Percentiles rank a stretch among this genome's conserved stretches.
Conservation (phyloP, 2,888 invertebrate genomes). For the Oscheius sp. region DNA sequence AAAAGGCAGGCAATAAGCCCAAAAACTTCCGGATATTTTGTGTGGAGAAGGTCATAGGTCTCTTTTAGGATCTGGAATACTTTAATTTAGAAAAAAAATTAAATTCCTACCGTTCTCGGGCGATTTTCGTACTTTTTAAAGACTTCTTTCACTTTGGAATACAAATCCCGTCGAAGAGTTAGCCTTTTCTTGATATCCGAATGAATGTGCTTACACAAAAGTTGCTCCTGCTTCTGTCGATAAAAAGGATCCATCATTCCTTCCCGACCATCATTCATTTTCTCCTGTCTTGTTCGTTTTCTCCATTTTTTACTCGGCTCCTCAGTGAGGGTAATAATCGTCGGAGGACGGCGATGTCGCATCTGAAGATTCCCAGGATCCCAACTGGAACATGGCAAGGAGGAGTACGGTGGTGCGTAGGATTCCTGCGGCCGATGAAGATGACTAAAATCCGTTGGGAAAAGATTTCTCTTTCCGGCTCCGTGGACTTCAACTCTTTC, state of each 20-base stretch:
- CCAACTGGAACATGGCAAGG: background rate
- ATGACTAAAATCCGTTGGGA: slow-evolving; percentile 21
- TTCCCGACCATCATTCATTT: slow-evolving; percentile 6
- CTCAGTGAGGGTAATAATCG: background rate
- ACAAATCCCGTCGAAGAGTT: slow-evolving; percentile 10
- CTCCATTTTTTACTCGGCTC: slow-evolving; percentile 1
- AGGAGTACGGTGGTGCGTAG: background rate
- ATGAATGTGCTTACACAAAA: slow-evolving; percentile 15
- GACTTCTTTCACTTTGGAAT: slow-evolving; percentile 6
- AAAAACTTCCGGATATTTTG: slow-evolving; percentile 5
- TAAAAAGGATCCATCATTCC: slow-evolving; percentile 21
- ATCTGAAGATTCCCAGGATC: background rate
- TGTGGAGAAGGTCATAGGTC: background rate
- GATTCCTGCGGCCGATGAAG: background rate
- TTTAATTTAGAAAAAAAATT: background rate
- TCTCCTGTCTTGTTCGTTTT: slow-evolving; percentile 21
- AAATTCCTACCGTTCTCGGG: slow-evolving; percentile 5
- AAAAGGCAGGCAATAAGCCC: slow-evolving; percentile 16
- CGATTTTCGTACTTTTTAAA: background rate
- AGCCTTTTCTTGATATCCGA: slow-evolving; percentile 26
- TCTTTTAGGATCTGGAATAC: slow-evolving; percentile 13
- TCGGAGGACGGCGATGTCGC: background rate
- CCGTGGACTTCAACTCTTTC: background rate
- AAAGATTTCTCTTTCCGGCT: too few species aligned
- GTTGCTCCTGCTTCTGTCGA: slow-evolving; percentile 26